Percentiles rank a stretch among this genome's conserved stretches.
Conservation (phyloP, 2,888 invertebrate genomes). For the Octonoba sinensis region DNA sequence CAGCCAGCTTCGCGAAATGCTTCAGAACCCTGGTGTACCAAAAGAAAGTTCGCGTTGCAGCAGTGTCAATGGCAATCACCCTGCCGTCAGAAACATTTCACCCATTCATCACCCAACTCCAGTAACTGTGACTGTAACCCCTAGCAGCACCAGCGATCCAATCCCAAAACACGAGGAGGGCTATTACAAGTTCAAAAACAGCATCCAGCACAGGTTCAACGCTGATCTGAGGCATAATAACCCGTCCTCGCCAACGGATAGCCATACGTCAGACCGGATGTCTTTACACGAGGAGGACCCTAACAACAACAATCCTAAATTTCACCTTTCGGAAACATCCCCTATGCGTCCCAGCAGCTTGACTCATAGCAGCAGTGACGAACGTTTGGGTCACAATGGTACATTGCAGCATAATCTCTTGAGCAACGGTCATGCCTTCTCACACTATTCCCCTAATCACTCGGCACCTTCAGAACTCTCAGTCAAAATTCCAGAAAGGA, state of each 20-base stretch:
- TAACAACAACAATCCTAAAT: slow-evolving; percentile 24
- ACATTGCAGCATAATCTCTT: neutral
- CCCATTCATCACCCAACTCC: slow-evolving; percentile 12
- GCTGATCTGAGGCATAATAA: slow-evolving; percentile 69
- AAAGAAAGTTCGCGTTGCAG: slow-evolving; percentile 25
- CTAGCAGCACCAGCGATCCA: neutral
- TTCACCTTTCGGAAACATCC: slow-evolving; percentile 16
- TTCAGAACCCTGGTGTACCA: slow-evolving; percentile 64
- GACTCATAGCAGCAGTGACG: neutral
- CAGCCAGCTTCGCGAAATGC: slow-evolving; percentile 66
- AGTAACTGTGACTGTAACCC: slow-evolving; percentile 4
- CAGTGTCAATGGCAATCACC: neutral
- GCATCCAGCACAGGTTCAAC: slow-evolving; percentile 88
- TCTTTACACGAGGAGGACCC: slow-evolving; percentile 50
- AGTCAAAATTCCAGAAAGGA: slow-evolving; percentile 57
- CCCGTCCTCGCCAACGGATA: slow-evolving; percentile 40
- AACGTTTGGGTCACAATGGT: neutral
- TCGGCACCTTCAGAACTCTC: slow-evolving; percentile 29
- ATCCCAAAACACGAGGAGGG: slow-evolving; percentile 62
- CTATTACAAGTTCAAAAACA: slow-evolving; percentile 91
- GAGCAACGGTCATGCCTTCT: slow-evolving; percentile 37
- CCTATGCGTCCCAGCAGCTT: slow-evolving; percentile 13
- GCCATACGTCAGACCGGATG: slow-evolving; percentile 39
- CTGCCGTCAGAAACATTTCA: neutral
- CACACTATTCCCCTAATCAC: slow-evolving; percentile 27